Percentiles rank a stretch among this genome's conserved stretches.
Evolutionary conservation across 37 sponge, comb jelly and placozoan species (phyloP).

Genomic region (Bolinopsis microptera): DNA sequence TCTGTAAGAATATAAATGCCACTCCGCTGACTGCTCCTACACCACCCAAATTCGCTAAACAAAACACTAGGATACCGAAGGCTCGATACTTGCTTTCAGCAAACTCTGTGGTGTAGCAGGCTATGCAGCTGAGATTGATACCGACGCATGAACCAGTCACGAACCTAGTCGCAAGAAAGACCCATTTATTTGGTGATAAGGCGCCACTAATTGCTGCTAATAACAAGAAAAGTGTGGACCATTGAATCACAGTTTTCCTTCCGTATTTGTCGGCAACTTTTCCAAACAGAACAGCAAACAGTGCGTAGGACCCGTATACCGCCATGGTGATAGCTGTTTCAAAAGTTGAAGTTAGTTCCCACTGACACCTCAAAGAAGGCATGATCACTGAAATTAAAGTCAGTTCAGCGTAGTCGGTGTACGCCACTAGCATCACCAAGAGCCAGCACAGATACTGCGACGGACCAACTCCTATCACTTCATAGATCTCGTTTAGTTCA

Average conservation of each 20-base stretch:
- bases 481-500: slow-evolving; percentile 14
- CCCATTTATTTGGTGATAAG: background rate
- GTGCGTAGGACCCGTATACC: background rate
- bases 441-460: background rate
- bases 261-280: slow-evolving; percentile 10
- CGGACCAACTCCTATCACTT: background rate
- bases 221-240: background rate
- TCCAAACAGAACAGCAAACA: background rate
- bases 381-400: background rate
- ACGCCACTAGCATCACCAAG: background rate
- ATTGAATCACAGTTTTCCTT: background rate
- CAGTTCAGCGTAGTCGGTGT: background rate
- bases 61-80: background rate
- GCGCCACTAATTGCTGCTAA: background rate
- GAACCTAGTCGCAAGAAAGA: background rate
- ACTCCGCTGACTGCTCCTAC: background rate
- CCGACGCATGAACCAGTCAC: background rate
- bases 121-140: background rate
- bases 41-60: background rate
- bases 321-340: background rate
- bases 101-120: background rate
- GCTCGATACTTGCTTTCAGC: background rate
- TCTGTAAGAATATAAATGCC: background rate
- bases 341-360: background rate
- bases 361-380: background rate